Conservation (phyloP, 2,113 vertebrate species). For the Rhabdornis inornatus region DNA sequence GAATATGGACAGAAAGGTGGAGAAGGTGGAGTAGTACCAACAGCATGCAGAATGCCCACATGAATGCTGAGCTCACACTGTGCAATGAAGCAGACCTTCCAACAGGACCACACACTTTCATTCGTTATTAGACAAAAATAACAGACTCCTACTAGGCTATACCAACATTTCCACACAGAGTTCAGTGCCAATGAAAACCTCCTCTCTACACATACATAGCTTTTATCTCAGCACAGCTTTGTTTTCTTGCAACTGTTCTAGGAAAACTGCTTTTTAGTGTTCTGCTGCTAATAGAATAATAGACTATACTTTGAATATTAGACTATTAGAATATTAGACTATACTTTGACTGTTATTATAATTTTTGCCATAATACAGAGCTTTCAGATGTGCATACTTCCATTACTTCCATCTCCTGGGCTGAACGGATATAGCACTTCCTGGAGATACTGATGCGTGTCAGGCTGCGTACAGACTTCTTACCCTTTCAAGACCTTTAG, state of each 20-base stretch:
- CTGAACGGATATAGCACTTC: background rate
- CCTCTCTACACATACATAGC: background rate
- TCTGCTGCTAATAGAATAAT: background rate
- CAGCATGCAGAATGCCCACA: fast-evolving
- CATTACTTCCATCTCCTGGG: background rate
- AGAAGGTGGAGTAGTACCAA: background rate
- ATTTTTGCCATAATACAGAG: background rate
- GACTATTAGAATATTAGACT: no score
- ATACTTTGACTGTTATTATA: background rate
- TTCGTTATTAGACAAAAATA: background rate
- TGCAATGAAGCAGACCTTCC: background rate
- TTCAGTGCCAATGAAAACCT: background rate
- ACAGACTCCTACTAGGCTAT: fast-evolving
- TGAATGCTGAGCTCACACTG: fast-evolving
- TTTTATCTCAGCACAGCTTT: background rate
- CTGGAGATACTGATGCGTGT: no score
- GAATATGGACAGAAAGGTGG: background rate
- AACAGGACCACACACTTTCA: background rate
- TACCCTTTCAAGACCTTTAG: background rate
- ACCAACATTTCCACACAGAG: background rate
- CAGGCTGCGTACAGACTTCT: background rate
- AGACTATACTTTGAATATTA: background rate
- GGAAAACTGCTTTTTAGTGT: background rate
- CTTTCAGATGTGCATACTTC: background rate
- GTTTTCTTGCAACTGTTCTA: background rate